A percentile compares a stretch with the other conserved stretches of the same genome.
phyloP scores from a whole-genome alignment of 2,888 invertebrate species.

The Heliconius erato region DNA sequence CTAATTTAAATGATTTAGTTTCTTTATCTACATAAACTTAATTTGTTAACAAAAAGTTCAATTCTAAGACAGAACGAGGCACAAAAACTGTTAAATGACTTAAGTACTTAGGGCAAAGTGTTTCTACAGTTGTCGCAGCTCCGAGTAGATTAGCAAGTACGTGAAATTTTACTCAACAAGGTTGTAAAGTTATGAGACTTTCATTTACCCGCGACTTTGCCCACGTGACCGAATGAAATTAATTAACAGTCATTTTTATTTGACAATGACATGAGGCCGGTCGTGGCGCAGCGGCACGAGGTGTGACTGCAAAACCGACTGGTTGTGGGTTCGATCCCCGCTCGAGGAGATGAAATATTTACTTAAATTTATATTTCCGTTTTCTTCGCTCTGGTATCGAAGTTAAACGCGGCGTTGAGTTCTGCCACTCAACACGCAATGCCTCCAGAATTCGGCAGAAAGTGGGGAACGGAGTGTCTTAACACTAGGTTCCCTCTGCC shows the following conservation, averaged over 20 bases:
- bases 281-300: too few relatives aligned
- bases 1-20: not conserved
- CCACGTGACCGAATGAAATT: not conserved
- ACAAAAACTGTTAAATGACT: constrained; percentile 23
- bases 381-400: too few relatives aligned
- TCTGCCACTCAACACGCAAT: too few relatives aligned
- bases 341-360: too few relatives aligned
- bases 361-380: too few relatives aligned
- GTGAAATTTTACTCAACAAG: not conserved
- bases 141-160: constrained; percentile 1
- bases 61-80: not conserved
- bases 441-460: too few relatives aligned
- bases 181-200: not conserved
- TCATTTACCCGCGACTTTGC: not conserved
- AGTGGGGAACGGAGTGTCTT: too few relatives aligned
- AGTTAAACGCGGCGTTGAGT: too few relatives aligned
- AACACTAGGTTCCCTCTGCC: not conserved
- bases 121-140: constrained; percentile 9
- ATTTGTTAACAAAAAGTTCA: not conserved
- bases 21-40: not conserved
- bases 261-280: not conserved
- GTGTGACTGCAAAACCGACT: too few relatives aligned
- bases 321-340: too few relatives aligned
- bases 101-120: constrained; percentile 1
- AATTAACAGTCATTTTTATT: not conserved